Evolutionary conservation across 2,888 invertebrate genomes (phyloP), one percentile per base, ranked within the genome.

Genomic region (Teinopalpus imperialis): DNA sequence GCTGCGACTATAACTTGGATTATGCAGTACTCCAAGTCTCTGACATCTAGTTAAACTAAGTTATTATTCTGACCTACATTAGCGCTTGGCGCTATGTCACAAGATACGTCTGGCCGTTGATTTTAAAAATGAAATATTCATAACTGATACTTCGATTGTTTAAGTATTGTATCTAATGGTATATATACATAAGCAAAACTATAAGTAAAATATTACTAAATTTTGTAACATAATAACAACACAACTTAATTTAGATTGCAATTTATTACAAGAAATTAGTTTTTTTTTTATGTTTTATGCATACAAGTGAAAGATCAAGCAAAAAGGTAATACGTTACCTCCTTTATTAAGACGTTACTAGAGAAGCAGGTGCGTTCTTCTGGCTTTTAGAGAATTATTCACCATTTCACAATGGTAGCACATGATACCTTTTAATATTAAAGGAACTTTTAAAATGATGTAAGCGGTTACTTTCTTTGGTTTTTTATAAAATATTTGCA

Each of bases 1-100:
- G 14, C 26, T 27, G 23, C 18, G 24, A 20, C 18, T 44, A 26
- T 37, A 26, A 44, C 26, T 37, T 31, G 31, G 24, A 37, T 44
- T 31, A 37, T 44, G 20, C 31, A 44, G 37, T 37, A 31, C 16
- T 44, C 26, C 37, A 30, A 30, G 29, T 24, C 43, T 43, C 31
- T 32, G 36, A 37, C 44, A 44, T 37, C 44, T 26, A 37, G 44
- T 37, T 37, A 24, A 44, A 44, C 44, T 44, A 31, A 44, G 44
- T 44, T 44, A 44, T 44, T 44, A 44, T 44, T 44, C 37, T 44
- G 37, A 44, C 44, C 44, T 44, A 44, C 31, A 44, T 44, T 44
- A 31, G 9, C 31, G 30, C 44, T 9, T 26, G 7, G 26, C 18
- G 23, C 37, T 37, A 12, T 31, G 44, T 37, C 37, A 37, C 31